Conservation (phyloP, 2,888 invertebrate species). For the Mesopsocus fuscifrons region DNA sequence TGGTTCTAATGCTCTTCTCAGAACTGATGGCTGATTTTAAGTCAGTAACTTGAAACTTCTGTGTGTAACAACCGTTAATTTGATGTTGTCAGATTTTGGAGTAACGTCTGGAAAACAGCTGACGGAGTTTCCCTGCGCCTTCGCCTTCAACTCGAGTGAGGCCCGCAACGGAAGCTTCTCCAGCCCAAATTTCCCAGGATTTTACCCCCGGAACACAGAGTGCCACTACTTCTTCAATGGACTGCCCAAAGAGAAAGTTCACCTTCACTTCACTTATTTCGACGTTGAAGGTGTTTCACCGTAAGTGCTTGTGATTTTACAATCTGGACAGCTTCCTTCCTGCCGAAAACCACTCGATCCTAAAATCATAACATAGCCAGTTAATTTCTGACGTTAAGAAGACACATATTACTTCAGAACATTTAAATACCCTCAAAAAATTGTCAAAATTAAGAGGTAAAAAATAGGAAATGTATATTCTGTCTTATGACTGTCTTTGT, state of each 20-base stretch:
- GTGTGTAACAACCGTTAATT: too few species aligned
- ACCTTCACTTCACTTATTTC: conserved; percentile 73
- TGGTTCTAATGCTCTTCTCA: too few species aligned
- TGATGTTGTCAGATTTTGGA: conserved; percentile 54
- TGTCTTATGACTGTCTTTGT: conserved; percentile 11
- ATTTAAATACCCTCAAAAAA: too few species aligned
- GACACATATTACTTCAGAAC: too few species aligned
- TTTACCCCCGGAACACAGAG: conserved; percentile 74
- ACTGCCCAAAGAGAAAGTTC: conserved; percentile 52
- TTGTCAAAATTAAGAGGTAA: not conserved
- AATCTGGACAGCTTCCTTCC: too few species aligned
- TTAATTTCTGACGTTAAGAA: too few species aligned
- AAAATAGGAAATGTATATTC: too few species aligned
- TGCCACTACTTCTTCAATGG: conserved; percentile 87
- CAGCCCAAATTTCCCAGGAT: conserved; percentile 80
- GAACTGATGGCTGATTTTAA: too few species aligned
- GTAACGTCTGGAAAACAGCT: conserved; percentile 64
- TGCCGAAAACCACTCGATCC: too few species aligned
- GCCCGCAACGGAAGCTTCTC: conserved; percentile 62
- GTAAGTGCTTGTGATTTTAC: conserved; percentile 55
- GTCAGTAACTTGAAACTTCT: too few species aligned
- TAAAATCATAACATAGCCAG: too few species aligned
- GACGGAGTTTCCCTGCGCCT: conserved; percentile 62
- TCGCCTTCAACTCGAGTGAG: conserved; percentile 69
- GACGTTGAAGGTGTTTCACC: conserved; percentile 88